Percentiles rank a stretch among this genome's conserved stretches.
Evolutionary conservation across 2,797 vertebrate genomes (phyloP).

Genomic region (Malacoraja senta): DNA sequence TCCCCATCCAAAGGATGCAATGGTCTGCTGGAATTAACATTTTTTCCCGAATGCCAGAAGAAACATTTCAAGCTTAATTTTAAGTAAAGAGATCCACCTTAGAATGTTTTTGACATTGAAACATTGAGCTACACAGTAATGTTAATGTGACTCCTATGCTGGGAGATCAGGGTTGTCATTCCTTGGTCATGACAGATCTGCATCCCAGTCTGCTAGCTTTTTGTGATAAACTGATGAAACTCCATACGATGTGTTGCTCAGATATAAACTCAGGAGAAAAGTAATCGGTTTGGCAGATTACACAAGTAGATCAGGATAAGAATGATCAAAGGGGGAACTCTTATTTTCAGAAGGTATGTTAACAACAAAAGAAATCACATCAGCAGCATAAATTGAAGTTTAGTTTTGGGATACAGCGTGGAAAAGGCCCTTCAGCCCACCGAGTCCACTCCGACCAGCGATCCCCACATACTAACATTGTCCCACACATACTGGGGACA

Average conservation of each 20-base stretch:
- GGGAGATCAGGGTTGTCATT: background rate
- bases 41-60: background rate
- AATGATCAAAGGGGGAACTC: background rate
- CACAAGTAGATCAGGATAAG: background rate
- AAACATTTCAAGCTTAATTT: background rate
- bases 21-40: background rate
- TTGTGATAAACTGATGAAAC: background rate
- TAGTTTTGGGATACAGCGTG: too few relatives aligned
- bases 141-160: background rate
- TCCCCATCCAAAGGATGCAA: too few relatives aligned
- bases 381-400: background rate
- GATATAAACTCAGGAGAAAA: background rate
- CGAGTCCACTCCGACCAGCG: too few relatives aligned
- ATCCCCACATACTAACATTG: too few relatives aligned
- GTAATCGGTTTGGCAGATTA: too few relatives aligned
- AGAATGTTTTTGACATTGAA: background rate
- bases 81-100: background rate
- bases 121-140: background rate
- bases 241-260: background rate
- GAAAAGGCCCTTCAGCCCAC: too few relatives aligned
- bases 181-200: background rate
- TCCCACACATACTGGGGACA: too few relatives aligned
- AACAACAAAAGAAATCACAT: background rate
- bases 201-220: background rate
- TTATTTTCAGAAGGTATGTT: background rate